Percentiles rank a stretch among this genome's conserved stretches.
Conservation (phyloP, 1,140 invertebrate species). For the Thaumatotibia leucotreta region DNA sequence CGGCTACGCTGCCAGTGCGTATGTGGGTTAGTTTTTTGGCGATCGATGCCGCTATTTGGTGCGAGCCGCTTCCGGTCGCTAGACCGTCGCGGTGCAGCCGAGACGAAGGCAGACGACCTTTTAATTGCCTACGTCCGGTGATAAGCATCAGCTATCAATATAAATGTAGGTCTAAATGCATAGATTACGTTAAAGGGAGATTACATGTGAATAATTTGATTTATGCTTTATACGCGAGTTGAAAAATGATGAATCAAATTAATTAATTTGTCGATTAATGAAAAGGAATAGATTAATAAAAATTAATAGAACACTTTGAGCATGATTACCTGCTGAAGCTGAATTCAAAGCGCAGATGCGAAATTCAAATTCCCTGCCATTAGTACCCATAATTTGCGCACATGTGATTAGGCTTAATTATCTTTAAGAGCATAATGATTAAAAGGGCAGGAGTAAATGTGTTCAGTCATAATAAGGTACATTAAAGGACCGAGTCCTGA, state of each 20-base stretch:
- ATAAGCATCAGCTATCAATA: not conserved
- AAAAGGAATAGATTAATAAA: no score
- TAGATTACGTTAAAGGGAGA: not conserved
- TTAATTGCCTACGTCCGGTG: slow-evolving; percentile 39
- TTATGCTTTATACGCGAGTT: not conserved
- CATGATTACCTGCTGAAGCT: no score
- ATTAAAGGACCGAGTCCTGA: not conserved
- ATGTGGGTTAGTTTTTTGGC: slow-evolving; percentile 75
- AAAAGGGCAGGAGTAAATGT: not conserved
- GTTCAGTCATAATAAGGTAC: not conserved
- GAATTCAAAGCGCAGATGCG: no score
- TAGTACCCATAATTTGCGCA: no score
- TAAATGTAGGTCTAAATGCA: not conserved
- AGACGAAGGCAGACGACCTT: slow-evolving; percentile 48
- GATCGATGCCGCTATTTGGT: slow-evolving; percentile 72
- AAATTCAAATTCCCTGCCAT: no score
- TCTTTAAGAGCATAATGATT: not conserved
- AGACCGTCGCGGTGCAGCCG: slow-evolving; percentile 30
- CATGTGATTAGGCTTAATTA: not conserved
- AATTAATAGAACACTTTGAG: no score
- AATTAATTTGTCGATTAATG: no score
- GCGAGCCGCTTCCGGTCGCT: slow-evolving; percentile 50
- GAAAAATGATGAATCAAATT: no score
- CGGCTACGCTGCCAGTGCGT: slow-evolving; percentile 72
- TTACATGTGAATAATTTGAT: not conserved